Evolutionary conservation across 2,888 invertebrate species (phyloP).

Genomic region (Himalopsyche tibetana): DNA sequence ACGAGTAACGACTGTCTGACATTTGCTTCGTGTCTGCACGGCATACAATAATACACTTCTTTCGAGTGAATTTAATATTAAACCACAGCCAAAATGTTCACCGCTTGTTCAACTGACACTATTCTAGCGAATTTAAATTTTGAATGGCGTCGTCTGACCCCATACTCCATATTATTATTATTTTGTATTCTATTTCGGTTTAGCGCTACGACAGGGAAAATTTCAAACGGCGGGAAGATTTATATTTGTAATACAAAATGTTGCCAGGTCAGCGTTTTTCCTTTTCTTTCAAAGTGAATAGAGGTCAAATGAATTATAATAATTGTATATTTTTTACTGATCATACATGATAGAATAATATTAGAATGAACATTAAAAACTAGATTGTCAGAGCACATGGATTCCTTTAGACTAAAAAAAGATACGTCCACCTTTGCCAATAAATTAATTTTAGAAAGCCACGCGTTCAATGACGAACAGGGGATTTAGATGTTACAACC

Average conservation of each 20-base stretch:
- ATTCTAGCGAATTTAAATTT: conserved; percentile 25
- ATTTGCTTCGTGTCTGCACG: conserved; percentile 14
- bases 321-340: neutral
- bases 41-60: conserved; percentile 13
- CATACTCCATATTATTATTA: conserved; percentile 6
- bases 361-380: no score
- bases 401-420: no score
- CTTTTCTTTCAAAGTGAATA: neutral
- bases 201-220: neutral
- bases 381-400: no score
- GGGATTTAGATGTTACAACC: no score
- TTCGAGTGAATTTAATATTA: conserved; percentile 27
- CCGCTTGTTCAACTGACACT: conserved; percentile 22
- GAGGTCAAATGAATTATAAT: neutral
- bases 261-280: conserved; percentile 3
- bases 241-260: conserved; percentile 14
- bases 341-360: no score
- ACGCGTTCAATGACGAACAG: no score
- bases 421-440: no score
- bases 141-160: conserved; percentile 34
- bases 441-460: no score
- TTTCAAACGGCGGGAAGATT: conserved; percentile 7
- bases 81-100: conserved; percentile 10
- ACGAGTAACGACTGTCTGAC: neutral
- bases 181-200: conserved; percentile 21